Conservation (phyloP, 2,888 invertebrate genomes). For the Platerodrilus igneus region DNA sequence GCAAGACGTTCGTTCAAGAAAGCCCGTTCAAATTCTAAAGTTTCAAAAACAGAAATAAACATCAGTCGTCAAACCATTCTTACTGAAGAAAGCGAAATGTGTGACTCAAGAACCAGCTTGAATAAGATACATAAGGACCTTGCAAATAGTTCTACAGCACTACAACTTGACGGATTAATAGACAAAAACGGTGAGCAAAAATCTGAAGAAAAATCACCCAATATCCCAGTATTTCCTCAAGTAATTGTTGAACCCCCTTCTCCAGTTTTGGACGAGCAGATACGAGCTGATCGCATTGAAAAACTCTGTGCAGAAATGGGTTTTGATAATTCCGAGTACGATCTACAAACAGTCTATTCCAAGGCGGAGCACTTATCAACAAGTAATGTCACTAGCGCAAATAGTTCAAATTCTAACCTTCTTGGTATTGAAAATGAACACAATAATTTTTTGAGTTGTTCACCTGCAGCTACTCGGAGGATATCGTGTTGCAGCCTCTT, state of each 20-base stretch:
- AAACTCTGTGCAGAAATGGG: slow-evolving; percentile 42
- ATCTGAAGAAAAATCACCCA: slow-evolving; percentile 17
- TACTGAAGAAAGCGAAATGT: slow-evolving; percentile 42
- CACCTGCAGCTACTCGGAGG: slow-evolving; percentile 80
- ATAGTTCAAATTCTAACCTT: slow-evolving; percentile 57
- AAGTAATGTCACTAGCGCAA: slow-evolving; percentile 43
- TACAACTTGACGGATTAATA: slow-evolving; percentile 29
- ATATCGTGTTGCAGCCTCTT: slow-evolving; percentile 89
- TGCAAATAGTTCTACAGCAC: slow-evolving; percentile 37
- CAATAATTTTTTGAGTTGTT: slow-evolving; percentile 61
- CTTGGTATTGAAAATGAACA: slow-evolving; percentile 61
- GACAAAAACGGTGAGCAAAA: slow-evolving; percentile 25
- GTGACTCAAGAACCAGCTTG: slow-evolving; percentile 32
- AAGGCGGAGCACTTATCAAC: slow-evolving; percentile 41
- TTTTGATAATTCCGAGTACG: slow-evolving; percentile 40
- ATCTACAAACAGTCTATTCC: slow-evolving; percentile 38
- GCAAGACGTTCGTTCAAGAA: slow-evolving; percentile 71
- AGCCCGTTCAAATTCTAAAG: slow-evolving; percentile 35
- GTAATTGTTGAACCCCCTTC: slow-evolving; percentile 73
- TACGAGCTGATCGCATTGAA: slow-evolving; percentile 37
- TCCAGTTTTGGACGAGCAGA: slow-evolving; percentile 60
- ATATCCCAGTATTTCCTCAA: slow-evolving; percentile 49
- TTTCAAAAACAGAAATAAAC: slow-evolving; percentile 47
- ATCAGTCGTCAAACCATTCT: slow-evolving; percentile 42
- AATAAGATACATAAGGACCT: slow-evolving; percentile 44